phyloP scores from a whole-genome alignment of 1,140 invertebrate species.

The Sitodiplosis mosellana region DNA sequence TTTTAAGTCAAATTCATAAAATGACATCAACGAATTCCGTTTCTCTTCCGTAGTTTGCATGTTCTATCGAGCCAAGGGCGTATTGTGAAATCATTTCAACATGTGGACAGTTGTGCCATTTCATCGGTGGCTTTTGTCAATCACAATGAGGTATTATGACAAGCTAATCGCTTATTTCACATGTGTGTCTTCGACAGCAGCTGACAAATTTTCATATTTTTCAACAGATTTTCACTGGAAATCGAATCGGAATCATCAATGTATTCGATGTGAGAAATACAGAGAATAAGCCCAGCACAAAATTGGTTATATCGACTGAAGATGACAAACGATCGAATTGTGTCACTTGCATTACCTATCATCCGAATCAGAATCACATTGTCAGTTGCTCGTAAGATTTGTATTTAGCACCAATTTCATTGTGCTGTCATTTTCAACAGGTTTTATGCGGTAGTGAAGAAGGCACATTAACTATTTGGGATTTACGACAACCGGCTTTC shows the following conservation, averaged over 20 bases:
- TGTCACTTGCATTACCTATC: conserved; percentile 52
- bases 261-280: conserved; percentile 59
- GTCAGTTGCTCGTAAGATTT: conserved; percentile 3
- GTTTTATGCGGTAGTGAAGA: conserved; percentile 68
- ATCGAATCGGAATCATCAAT: conserved; percentile 69
- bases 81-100: conserved; percentile 40
- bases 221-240: conserved; percentile 49
- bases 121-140: conserved; percentile 56
- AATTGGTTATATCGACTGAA: conserved; percentile 44
- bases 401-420: neutral
- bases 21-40: conserved; percentile 4
- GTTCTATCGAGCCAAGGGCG: conserved; percentile 42
- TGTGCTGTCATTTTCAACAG: neutral
- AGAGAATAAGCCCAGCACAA: conserved; percentile 34
- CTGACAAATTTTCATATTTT: too few species aligned
- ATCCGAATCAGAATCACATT: conserved; percentile 72
- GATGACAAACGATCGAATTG: conserved; percentile 39
- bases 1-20: conserved; percentile 9
- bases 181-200: neutral
- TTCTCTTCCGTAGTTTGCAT: conserved; percentile 31
- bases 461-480: conserved; percentile 69
- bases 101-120: conserved; percentile 65
- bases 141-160: conserved; percentile 53
- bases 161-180: neutral
- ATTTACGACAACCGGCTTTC: conserved; percentile 59